Evolutionary conservation across 2,888 invertebrate genomes (phyloP), one percentile per base, ranked within the genome.

Genomic region (Colostygia pectinataria): DNA sequence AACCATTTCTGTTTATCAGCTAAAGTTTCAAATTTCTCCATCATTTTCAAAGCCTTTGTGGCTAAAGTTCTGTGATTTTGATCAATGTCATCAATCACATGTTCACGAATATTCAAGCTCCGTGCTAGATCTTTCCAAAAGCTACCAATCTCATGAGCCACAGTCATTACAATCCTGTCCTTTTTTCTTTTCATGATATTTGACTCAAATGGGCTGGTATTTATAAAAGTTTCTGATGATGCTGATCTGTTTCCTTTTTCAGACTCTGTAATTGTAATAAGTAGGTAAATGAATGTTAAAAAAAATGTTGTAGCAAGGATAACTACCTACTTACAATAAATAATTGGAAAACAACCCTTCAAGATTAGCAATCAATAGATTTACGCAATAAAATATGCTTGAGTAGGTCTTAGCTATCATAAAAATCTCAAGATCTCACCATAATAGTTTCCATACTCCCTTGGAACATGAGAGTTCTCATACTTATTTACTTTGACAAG

Each of bases 121-220:
- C 90, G 78, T 10, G 74, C 89, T 4, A 90, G 65, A 29, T 83
- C 81, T 27, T 76, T 71, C 90, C 90, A 90, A 42, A 59, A 72
- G 31, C 62, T 71, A 4, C 89, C 89, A 57, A 89, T 83, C 54
- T 82, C 76, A 55, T 79, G 74, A 40, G 63, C 64, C 1, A 90
- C 67, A 27, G 73, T 82, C 55, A 74, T 55, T 37, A 77, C 65
- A 20, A 90, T 83, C 52, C 74, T 76, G 46, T 77, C 62, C 38
- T 65, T 76, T 63, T 80, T 88, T 41, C 41, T 66, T 20, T 63
- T 47, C 50, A 71, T 77, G 25, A 81, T 56, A 9, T 56, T 62
- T 32, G 51, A 56, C 25, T 64, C 61, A 38, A 59, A 58, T 18
- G 76, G 68, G 47, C 68, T 64, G 31, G 53, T 68, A 39, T 59